phyloP scores from a whole-genome alignment of 2,888 invertebrate species.

The Tetheella fluctuosa region DNA sequence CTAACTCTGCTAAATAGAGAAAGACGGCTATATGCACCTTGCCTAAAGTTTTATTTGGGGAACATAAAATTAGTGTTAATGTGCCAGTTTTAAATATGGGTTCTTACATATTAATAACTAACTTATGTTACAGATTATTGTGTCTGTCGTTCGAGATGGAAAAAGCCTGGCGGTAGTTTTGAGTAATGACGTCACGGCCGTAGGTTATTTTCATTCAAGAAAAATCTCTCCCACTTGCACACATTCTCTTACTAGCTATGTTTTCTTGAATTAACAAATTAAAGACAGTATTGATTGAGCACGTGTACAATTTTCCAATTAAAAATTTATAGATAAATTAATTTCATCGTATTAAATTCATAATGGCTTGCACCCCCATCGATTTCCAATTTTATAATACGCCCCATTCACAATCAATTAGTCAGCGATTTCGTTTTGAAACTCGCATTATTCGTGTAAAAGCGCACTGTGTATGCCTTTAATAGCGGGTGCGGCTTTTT shows the following conservation, averaged over 20 bases:
- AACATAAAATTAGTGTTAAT: constrained; percentile 30
- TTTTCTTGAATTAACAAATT: neutral
- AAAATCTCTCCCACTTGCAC: neutral
- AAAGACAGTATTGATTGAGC: neutral
- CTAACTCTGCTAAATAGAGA: constrained; percentile 36
- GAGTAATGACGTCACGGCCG: neutral
- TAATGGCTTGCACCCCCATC: constrained; percentile 51
- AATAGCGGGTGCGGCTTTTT: constrained; percentile 69
- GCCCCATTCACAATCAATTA: constrained; percentile 75
- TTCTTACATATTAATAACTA: constrained; percentile 1
- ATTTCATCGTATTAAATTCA: constrained; percentile 40
- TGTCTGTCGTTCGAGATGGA: neutral
- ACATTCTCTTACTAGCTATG: neutral
- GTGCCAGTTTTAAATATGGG: constrained; percentile 25
- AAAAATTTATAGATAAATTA: constrained; percentile 30
- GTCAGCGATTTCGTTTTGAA: constrained; percentile 72
- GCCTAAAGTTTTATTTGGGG: constrained; percentile 27
- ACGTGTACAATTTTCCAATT: constrained; percentile 24
- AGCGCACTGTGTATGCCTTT: constrained; percentile 56
- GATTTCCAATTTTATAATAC: constrained; percentile 64
- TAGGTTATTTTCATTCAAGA: too few species aligned
- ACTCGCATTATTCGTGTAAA: constrained; percentile 68
- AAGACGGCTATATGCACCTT: constrained; percentile 50
- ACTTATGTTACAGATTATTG: neutral
- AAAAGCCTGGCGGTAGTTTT: neutral